Base-by-base conservation (phyloP, 2,888 invertebrate species). In the Emmelina monodactyla region DNA sequence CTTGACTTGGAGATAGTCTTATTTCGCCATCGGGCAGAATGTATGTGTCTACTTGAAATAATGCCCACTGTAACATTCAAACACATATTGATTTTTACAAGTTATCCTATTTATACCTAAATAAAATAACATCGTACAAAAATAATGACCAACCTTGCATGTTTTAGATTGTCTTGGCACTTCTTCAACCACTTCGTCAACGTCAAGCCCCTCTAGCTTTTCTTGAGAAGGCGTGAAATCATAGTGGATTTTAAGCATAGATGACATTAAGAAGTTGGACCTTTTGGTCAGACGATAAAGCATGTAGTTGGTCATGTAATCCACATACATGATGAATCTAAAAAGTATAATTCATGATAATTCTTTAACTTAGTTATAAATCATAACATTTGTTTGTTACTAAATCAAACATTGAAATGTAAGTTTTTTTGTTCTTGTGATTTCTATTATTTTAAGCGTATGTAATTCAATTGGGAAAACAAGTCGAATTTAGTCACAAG, bases 261-360 rank as follows among this genome's bases (percentile, higher is more conserved):
- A 47, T 15, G 85, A 67, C 48, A 91, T 70, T 46, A 84, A 82
- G 1, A 46, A 47, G 41, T 88, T 85, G 0, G 90, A 88, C 35
- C 82, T 83, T 30, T 78, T 73, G 7, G 90, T 80, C 16, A 91
- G 64, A 5, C 72, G 76, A 53, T 88, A 86, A 33, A 90, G 64
- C 81, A 88, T 83, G 46, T 84, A 85, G 43, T 86, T 83, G 30
- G 86, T 83, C 76, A 89, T 84, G 54, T 88, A 89, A 53, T 92
- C 92, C 12, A 83, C 78, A 35, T 87, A 63, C 43, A 85, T 88
- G 34, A 91, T 83, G 44, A 88, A 91, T 53, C 90, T 91, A 51
- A 9, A 53, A 63, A 39, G 39, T n/a, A n/a, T n/a, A n/a, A n/a
- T n/a, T n/a, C n/a, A n/a, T n/a, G n/a, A n/a, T n/a, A n/a, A n/a